phyloP scores from a whole-genome alignment of 2,113 vertebrate genomes.

The Dromiciops gliroides region DNA sequence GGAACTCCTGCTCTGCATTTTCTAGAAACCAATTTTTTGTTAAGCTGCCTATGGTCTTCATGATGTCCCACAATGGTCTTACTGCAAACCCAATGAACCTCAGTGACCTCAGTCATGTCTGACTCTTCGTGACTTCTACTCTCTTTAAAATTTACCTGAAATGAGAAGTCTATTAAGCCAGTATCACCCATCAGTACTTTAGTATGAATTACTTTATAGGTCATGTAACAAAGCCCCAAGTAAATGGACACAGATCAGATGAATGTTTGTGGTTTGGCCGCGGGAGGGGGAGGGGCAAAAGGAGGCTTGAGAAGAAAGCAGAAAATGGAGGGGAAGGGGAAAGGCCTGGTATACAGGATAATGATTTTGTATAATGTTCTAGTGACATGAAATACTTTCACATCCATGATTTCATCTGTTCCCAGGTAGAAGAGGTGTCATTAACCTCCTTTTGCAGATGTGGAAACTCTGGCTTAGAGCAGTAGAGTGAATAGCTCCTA shows the following conservation, averaged over 20 bases:
- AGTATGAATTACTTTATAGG: background rate
- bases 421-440: background rate
- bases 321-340: background rate
- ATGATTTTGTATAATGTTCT: background rate
- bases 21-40: background rate
- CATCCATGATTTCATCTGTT: background rate
- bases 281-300: no score
- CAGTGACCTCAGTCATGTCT: background rate
- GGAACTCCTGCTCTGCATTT: background rate
- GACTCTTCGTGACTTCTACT: background rate
- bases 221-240: background rate
- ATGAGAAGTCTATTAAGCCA: background rate
- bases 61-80: background rate
- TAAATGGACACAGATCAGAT: background rate
- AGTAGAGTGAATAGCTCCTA: background rate
- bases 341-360: background rate
- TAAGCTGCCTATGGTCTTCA: background rate
- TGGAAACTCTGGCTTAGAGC: background rate
- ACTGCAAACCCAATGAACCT: background rate
- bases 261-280: background rate
- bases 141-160: background rate
- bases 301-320: background rate
- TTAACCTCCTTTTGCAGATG: background rate
- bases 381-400: background rate
- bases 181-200: background rate